Base-by-base conservation (phyloP, 2,113 vertebrate species). In the Amblyornis subalaris region DNA sequence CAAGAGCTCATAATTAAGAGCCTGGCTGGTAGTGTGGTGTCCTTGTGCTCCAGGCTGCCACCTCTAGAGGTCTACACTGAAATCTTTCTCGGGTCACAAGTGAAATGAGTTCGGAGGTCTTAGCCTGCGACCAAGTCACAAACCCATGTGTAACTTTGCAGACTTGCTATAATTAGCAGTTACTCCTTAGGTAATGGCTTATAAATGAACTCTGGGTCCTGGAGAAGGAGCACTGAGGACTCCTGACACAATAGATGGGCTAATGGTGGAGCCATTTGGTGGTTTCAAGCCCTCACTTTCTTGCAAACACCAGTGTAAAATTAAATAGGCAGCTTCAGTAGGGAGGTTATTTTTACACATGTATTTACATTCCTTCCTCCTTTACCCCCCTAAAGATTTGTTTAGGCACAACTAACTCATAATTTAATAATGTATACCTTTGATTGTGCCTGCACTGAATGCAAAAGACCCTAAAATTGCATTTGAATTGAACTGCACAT, bases 101-200 rank as follows among this genome's bases (percentile, higher is more conserved):
- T 44, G 87, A 61, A 60, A 76, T 50, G 94, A 96, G 89, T 94
- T 95, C 89, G 66, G 80, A 76, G 79, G 73, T 75, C 93, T 96
- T 86, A 94, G 91, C 89, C 58, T 51, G 83, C 71, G 53, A 75
- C 22, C 25, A 66, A 22, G 53, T 54, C 58, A 67, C 55, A 93
- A 72, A 96, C 23, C 12, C 36, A 3, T 48, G 0, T 35, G 40
- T 72, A 91, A 72, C 64, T 94, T 81, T 72, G 53, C 77, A 90
- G 90, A 42, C 58, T 78, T 51, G 38, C 80, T 85, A 29, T 88
- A 94, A 79, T 88, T 95, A 95, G 75, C 57, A 78, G 72, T 60
- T 44, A 13, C 57, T 88, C n/a, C 8, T 84, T 62, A 66, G 58
- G 44, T 69, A 74, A 47, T 29, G 64, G 47, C 83, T 66, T 24